Conservation (phyloP, 2,888 invertebrate genomes). For the Caenorhabditis imperialis region DNA sequence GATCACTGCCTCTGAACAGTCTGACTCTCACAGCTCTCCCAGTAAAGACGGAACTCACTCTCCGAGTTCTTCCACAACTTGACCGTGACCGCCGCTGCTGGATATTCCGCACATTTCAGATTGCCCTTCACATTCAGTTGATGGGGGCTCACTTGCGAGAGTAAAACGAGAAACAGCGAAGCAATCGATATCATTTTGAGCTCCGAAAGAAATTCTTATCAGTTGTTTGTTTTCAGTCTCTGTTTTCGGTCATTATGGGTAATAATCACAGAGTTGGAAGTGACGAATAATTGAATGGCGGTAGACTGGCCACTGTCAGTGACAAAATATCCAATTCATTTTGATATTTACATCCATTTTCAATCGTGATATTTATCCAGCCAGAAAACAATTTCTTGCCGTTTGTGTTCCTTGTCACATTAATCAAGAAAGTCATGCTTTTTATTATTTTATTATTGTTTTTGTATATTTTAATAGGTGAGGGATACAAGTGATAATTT, state of each 20-base stretch:
- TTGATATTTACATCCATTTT: too few relatives aligned
- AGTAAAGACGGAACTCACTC: conserved; percentile 11
- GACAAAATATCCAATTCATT: too few relatives aligned
- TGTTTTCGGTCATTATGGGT: too few relatives aligned
- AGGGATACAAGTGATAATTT: background rate
- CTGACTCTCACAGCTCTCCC: background rate
- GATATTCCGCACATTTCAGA: conserved; percentile 44
- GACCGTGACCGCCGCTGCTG: conserved; percentile 45
- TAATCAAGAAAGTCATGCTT: too few relatives aligned
- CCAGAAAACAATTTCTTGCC: too few relatives aligned
- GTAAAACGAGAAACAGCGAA: too few relatives aligned
- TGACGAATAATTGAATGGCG: too few relatives aligned
- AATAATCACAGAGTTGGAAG: too few relatives aligned
- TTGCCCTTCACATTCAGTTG: conserved; percentile 30
- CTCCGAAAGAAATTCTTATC: conserved; percentile 17
- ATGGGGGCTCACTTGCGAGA: conserved; percentile 16
- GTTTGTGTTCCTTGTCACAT: too few relatives aligned
- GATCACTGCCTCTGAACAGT: conserved; percentile 37
- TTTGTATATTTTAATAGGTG: conserved; percentile 20
- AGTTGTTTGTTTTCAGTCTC: conserved; percentile 24
- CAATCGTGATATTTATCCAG: too few relatives aligned
- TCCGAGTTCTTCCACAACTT: conserved; percentile 47
- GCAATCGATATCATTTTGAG: conserved; percentile 36
- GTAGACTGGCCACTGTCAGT: too few relatives aligned
- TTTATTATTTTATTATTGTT: conserved; percentile 10